Percentiles rank a stretch among this genome's conserved stretches.
phyloP scores from a whole-genome alignment of 2,797 vertebrate genomes.

The Streptopelia turtur region DNA sequence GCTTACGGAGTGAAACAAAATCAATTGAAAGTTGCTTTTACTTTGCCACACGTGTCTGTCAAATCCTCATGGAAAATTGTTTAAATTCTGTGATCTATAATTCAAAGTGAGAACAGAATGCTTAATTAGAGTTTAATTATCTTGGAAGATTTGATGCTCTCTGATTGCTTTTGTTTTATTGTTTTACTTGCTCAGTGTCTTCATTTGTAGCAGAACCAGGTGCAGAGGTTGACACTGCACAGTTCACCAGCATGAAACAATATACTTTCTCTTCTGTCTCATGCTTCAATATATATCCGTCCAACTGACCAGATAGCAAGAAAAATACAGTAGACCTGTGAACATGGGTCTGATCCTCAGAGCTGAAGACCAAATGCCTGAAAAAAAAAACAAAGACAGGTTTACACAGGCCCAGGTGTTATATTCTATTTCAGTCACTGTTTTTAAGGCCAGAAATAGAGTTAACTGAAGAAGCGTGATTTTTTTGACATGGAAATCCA shows the following conservation, averaged over 20 bases:
- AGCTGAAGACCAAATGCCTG: neutral
- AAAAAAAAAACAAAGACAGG: neutral
- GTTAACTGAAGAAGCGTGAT: neutral
- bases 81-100: constrained; percentile 20
- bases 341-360: neutral
- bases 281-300: neutral
- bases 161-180: neutral
- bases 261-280: constrained; percentile 25
- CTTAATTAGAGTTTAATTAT: constrained; percentile 72
- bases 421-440: neutral
- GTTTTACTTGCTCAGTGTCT: neutral
- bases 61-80: neutral
- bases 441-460: neutral
- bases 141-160: constrained; percentile 2
- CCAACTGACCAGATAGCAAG: neutral
- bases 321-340: neutral
- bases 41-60: neutral
- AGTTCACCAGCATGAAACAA: neutral
- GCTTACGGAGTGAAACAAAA: constrained; percentile 61
- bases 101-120: constrained; percentile 7
- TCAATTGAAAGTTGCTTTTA: constrained; percentile 39
- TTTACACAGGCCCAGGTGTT: neutral
- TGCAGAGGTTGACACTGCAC: neutral
- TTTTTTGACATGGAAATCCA: neutral
- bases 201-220: neutral